Percentiles rank a stretch among this genome's conserved stretches.
These are phyloP conservation scores for Venustoraphidia nigricollis DNA, from an alignment of 2,888 invertebrate species.

Conservation along the genomic window DNA sequence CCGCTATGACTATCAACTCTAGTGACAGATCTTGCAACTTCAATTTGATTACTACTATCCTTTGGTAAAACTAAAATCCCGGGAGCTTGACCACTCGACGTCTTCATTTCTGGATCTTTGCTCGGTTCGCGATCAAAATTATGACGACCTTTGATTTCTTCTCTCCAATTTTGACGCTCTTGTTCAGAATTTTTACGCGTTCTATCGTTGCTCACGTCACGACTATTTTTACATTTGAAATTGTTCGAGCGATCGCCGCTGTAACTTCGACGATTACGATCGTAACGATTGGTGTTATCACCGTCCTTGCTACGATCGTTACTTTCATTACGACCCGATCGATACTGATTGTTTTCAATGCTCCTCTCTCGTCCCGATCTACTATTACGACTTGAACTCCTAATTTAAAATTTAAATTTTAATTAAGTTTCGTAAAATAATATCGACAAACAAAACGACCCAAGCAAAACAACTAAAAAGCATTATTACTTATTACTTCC, in stretches of 20 bases:
- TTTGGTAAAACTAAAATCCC: conserved; percentile 24
- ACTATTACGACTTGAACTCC: conserved; percentile 18
- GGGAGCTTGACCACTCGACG: conserved; percentile 2
- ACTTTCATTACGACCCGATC: conserved; percentile 4
- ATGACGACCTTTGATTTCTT: conserved; percentile 20
- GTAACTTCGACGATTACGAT: conserved; percentile 7
- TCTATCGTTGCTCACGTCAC: conserved; percentile 31
- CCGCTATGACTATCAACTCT: background rate
- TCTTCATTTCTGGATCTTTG: background rate
- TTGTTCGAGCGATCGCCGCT: conserved; percentile 4
- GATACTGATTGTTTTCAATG: conserved; percentile 9
- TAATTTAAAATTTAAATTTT: conserved; percentile 10
- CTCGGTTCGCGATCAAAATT: conserved; percentile 15
- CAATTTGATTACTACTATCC: conserved; percentile 3
- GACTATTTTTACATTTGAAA: conserved; percentile 16
- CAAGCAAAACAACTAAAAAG: background rate
- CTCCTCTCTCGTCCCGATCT: conserved; percentile 17
- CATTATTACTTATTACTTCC: background rate
- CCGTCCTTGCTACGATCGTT: conserved; percentile 5
- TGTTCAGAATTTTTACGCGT: conserved; percentile 21
- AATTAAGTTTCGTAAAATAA: background rate
- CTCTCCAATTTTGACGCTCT: conserved; percentile 25
- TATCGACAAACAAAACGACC: conserved; percentile 6
- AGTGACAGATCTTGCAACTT: too few species aligned
- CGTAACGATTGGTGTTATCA: conserved; percentile 6